Conservation (phyloP, 2,797 vertebrate genomes). For the Cynopterus sphinx region DNA sequence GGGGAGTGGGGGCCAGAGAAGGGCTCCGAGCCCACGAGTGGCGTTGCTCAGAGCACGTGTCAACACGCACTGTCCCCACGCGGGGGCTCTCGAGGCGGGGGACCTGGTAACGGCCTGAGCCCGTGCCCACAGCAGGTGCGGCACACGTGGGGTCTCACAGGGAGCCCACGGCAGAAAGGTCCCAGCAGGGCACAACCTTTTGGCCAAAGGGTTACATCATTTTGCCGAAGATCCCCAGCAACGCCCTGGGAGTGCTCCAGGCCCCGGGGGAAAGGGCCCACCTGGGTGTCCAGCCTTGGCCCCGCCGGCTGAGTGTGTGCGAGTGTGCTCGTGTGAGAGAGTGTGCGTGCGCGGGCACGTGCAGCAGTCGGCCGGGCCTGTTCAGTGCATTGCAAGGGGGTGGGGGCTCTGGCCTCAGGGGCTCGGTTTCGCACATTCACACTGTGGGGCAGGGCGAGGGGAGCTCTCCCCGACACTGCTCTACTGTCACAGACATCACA, state of each 20-base stretch:
- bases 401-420: not conserved
- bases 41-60: slow-evolving; percentile 80
- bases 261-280: not conserved
- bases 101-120: not conserved
- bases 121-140: not conserved
- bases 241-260: not conserved
- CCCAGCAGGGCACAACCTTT: not conserved
- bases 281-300: not conserved
- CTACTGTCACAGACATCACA: slow-evolving; percentile 56
- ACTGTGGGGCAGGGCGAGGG: not conserved
- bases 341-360: not conserved
- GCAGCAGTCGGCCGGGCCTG: slow-evolving; percentile 58
- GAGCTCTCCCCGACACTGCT: slow-evolving; percentile 60
- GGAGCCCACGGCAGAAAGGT: not conserved
- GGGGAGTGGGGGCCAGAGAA: slow-evolving; percentile 83
- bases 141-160: not conserved
- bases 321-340: slow-evolving; percentile 38
- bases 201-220: not conserved
- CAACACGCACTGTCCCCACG: not conserved
- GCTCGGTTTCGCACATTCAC: slow-evolving; percentile 67
- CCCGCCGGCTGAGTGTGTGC: not conserved
- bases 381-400: slow-evolving; percentile 68
- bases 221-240: not conserved
- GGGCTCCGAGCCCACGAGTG: slow-evolving; percentile 87
- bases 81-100: not conserved